Evolutionary conservation across 2,113 vertebrate species (phyloP), one percentile per base, ranked within the genome.

Genomic region (Gavia stellata): DNA sequence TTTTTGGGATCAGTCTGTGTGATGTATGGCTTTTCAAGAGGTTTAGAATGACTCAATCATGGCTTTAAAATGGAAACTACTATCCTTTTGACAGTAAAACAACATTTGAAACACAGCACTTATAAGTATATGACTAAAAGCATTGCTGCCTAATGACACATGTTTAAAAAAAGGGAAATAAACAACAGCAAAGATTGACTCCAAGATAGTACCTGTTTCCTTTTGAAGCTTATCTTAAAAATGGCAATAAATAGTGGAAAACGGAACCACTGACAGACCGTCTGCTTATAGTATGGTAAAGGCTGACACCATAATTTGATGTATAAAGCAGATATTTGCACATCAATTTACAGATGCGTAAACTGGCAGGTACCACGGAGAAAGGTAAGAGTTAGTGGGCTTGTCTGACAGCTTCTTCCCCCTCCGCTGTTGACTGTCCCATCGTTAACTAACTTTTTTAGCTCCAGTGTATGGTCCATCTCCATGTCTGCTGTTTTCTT

Each of bases 1-100:
- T 96, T 97, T 95, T 91, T 80, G 94, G 94, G 96, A 94, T 97
- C 87, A n/a, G 94, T 53, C 81, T 72, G 24, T 75, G 78, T 95
- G 94, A 96, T 91, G 24, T 80, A 83, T 81, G 28, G 72, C 75
- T 94, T 95, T 95, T 86, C 25, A 72, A 33, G 92, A 71, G 93
- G 47, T 74, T 93, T 79, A 89, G 62, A 85, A 75, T 88, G 86
- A 94, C 68, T 95, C 63, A 93, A 61, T 86, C 67, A 44, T 75
- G 42, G 66, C 29, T 92, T 96, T 73, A 67, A 87, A 91, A 86
- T 94, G 67, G 94, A 78, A 79, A 67, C 67, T 66, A 12, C 82
- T 86, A 47, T 74, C 10, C 81, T 95, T 97, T 93, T 65, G 93
- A 94, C 33, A 81, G 84, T 47, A 55, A 86, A 96, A 47, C 70